A percentile compares a stretch with the other conserved stretches of the same genome.
Evolutionary conservation across 1,140 invertebrate species (phyloP).

Genomic region (Ceratosolen solmsi): DNA sequence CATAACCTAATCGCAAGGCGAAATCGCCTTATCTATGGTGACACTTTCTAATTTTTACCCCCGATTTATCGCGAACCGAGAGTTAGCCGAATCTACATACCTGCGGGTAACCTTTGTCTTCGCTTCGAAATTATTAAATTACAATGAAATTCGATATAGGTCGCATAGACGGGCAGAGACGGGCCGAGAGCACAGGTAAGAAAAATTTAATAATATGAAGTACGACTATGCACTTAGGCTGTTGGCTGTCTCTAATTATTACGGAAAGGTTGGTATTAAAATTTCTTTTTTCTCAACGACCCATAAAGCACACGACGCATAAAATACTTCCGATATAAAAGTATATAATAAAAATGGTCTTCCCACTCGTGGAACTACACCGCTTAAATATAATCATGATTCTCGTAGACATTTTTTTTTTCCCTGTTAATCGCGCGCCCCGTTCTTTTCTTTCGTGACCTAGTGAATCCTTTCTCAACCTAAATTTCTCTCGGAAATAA

Average conservation of each 20-base stretch:
- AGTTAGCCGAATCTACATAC: background rate
- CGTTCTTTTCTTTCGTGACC: background rate
- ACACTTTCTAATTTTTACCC: background rate
- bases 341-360: background rate
- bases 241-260: too few species aligned
- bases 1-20: background rate
- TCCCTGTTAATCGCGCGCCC: too few species aligned
- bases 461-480: conserved; percentile 2
- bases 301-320: background rate
- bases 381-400: too few species aligned
- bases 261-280: too few species aligned
- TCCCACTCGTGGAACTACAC: too few species aligned
- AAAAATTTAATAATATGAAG: too few species aligned
- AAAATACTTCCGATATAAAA: background rate
- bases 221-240: too few species aligned
- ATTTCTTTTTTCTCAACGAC: too few species aligned
- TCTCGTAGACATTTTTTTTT: too few species aligned
- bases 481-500: background rate
- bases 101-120: background rate
- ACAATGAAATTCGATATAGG: background rate
- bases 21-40: background rate
- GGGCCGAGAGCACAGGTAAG: background rate
- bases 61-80: background rate
- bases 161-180: background rate
- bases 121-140: background rate